phyloP scores from a whole-genome alignment of 2,113 vertebrate species.

The Peromyscus polionotus region DNA sequence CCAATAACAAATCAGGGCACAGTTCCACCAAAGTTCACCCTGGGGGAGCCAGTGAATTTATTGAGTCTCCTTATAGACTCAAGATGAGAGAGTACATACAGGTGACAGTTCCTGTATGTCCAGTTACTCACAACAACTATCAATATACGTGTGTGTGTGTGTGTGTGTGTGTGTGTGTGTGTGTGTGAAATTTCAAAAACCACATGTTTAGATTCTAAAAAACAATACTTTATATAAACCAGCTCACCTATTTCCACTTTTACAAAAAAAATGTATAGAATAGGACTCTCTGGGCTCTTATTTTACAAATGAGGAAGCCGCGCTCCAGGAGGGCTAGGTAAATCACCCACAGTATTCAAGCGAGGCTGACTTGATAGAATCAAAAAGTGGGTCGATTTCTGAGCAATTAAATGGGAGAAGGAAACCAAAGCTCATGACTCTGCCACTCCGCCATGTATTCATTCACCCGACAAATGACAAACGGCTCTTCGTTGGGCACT shows the following conservation, averaged over 20 bases:
- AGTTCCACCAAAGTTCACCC: not conserved
- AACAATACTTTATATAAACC: not conserved
- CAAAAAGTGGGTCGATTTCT: not conserved
- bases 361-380: not conserved
- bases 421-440: not conserved
- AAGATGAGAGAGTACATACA: not conserved
- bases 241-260: not conserved
- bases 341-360: not conserved
- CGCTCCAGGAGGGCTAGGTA: not conserved
- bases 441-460: not conserved
- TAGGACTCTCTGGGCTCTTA: not conserved
- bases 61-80: not conserved
- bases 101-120: not conserved
- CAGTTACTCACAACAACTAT: not conserved
- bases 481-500: not conserved
- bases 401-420: not conserved
- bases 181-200: not conserved
- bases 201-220: not conserved
- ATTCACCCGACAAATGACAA: not conserved
- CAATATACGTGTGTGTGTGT: not conserved
- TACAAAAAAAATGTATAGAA: not conserved
- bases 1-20: not conserved
- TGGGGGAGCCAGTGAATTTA: not conserved
- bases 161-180: not conserved
- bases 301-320: not conserved